Evolutionary conservation across 2,113 vertebrate genomes (phyloP).

Genomic region (Myiopsitta monachus): DNA sequence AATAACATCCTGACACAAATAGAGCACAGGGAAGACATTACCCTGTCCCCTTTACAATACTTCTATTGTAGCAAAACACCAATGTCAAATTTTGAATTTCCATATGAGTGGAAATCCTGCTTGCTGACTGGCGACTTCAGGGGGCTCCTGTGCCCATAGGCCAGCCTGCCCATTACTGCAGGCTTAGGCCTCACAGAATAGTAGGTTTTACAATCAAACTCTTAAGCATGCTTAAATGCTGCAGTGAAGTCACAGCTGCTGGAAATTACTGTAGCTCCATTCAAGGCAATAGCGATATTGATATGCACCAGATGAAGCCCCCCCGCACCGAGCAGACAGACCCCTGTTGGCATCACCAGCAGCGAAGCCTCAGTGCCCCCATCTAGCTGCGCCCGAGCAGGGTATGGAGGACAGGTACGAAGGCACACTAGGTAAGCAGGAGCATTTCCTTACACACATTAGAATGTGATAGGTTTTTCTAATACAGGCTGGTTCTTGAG

Average conservation of each 20-base stretch:
- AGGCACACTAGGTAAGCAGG: background rate
- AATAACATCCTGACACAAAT: background rate
- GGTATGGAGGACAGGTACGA: rapidly evolving
- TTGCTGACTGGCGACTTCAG: background rate
- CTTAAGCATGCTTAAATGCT: background rate
- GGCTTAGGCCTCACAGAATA: background rate
- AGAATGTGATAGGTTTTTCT: background rate
- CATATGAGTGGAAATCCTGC: background rate
- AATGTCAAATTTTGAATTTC: background rate
- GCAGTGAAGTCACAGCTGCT: slow-evolving; percentile 15
- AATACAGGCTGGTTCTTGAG: background rate
- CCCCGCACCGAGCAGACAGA: background rate
- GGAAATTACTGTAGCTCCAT: background rate
- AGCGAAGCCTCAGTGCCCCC: background rate
- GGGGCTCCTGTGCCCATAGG: rapidly evolving
- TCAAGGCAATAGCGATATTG: background rate
- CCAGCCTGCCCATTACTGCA: background rate
- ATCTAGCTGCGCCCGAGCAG: background rate
- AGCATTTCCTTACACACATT: background rate
- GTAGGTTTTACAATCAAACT: background rate
- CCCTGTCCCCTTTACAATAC: background rate
- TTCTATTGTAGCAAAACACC: background rate
- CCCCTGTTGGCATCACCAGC: background rate
- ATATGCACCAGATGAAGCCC: background rate
- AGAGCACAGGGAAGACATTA: background rate